Conservation (phyloP, 2,888 invertebrate species). For the Dryobotodes eremita region DNA sequence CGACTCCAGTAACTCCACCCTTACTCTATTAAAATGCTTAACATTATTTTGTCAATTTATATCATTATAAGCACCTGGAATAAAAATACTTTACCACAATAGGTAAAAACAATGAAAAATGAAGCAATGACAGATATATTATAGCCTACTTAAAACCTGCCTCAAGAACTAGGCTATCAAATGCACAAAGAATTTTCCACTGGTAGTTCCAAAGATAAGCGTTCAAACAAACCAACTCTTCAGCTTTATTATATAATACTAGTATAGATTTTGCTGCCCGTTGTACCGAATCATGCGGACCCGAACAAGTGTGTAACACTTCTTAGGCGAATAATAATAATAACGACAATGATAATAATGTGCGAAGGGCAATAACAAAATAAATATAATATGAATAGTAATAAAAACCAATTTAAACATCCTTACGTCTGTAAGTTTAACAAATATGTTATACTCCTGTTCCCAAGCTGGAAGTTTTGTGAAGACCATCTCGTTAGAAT, state of each 20-base stretch:
- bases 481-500: constrained; percentile 94
- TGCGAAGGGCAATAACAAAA: not conserved
- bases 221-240: not conserved
- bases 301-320: not conserved
- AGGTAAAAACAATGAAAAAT: no score
- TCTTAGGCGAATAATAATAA: not conserved
- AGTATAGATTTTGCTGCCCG: not conserved
- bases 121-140: no score
- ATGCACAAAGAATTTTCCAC: not conserved
- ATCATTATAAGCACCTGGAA: no score
- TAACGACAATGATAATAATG: not conserved
- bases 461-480: constrained; percentile 95
- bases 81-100: no score
- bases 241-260: not conserved
- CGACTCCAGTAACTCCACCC: no score
- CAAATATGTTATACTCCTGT: constrained; percentile 95
- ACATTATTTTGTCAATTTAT: no score
- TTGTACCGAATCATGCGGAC: not conserved
- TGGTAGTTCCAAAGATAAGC: not conserved
- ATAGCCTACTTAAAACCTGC: not conserved
- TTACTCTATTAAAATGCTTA: no score
- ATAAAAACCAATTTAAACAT: not conserved
- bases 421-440: constrained; percentile 93
- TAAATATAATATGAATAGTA: not conserved
- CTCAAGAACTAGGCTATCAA: not conserved